These are phyloP conservation scores for Caenorhabditis tropicalis DNA, from an alignment of 1,140 invertebrate genomes.

Conservation along the genomic window DNA sequence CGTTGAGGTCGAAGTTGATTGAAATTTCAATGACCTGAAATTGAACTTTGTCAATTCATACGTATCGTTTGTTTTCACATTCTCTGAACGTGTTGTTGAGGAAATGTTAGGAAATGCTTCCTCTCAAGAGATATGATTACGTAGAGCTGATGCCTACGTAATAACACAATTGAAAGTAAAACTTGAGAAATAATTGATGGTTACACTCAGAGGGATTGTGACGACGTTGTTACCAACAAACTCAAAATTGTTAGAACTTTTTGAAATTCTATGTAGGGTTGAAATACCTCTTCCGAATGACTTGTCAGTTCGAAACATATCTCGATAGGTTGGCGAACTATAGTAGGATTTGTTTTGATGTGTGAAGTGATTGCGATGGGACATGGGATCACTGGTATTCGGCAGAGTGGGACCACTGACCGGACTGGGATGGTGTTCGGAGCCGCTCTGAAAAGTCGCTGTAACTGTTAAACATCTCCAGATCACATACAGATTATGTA, in stretches of 20 bases:
- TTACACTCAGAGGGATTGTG: background rate
- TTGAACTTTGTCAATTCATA: constrained; percentile 80
- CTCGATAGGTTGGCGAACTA: constrained; percentile 39
- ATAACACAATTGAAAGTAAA: background rate
- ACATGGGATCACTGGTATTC: constrained; percentile 36
- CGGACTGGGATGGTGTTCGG: background rate
- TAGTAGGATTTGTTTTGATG: constrained; percentile 40
- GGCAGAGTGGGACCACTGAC: constrained; percentile 23
- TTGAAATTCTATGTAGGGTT: constrained; percentile 74
- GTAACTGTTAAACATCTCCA: too few species aligned
- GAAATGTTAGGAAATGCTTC: too few species aligned
- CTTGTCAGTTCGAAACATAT: constrained; percentile 27
- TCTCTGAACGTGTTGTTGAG: too few species aligned
- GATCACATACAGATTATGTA: too few species aligned
- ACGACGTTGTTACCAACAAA: too few species aligned
- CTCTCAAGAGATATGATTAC: too few species aligned
- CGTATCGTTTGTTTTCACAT: too few species aligned
- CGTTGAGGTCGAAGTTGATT: constrained; percentile 79
- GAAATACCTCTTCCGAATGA: constrained; percentile 71
- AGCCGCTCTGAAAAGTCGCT: constrained; percentile 5
- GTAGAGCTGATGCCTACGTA: background rate
- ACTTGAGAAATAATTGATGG: background rate
- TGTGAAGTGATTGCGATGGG: constrained; percentile 72
- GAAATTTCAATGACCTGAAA: constrained; percentile 74
- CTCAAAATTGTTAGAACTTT: constrained; percentile 79